Conservation (phyloP, 2,797 vertebrate species). For the Poecilia velifera region DNA sequence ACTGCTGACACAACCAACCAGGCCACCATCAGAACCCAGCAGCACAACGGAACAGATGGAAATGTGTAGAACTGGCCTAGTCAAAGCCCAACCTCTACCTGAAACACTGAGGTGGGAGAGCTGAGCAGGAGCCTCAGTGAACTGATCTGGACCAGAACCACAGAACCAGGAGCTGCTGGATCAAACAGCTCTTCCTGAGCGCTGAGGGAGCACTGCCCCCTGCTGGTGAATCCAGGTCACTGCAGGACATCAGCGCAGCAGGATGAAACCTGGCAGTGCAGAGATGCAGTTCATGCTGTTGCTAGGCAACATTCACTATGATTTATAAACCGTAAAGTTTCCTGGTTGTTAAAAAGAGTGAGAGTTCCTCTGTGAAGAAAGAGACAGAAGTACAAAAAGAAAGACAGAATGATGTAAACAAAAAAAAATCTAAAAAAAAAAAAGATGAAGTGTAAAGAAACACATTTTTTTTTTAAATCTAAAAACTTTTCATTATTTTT, state of each 20-base stretch:
- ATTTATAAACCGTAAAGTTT: background rate
- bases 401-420: too few relatives aligned
- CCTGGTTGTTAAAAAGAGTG: background rate
- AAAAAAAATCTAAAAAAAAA: too few relatives aligned
- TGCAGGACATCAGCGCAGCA: constrained; percentile 19
- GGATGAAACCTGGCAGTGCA: too few relatives aligned
- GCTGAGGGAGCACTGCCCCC: constrained; percentile 21
- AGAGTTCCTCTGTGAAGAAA: too few relatives aligned
- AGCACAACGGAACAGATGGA: background rate
- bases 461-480: too few relatives aligned
- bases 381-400: too few relatives aligned
- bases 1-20: too few relatives aligned
- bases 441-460: too few relatives aligned
- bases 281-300: background rate
- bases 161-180: too few relatives aligned
- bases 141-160: too few relatives aligned
- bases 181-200: background rate
- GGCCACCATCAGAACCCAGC: background rate
- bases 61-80: background rate
- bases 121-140: background rate
- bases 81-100: background rate
- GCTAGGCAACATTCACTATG: background rate
- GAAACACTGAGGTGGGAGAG: background rate
- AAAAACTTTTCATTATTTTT: too few relatives aligned
- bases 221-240: constrained; percentile 15